Evolutionary conservation across 1,140 invertebrate genomes (phyloP), one percentile per base, ranked within the genome.

Genomic region (Spodoptera frugiperda): DNA sequence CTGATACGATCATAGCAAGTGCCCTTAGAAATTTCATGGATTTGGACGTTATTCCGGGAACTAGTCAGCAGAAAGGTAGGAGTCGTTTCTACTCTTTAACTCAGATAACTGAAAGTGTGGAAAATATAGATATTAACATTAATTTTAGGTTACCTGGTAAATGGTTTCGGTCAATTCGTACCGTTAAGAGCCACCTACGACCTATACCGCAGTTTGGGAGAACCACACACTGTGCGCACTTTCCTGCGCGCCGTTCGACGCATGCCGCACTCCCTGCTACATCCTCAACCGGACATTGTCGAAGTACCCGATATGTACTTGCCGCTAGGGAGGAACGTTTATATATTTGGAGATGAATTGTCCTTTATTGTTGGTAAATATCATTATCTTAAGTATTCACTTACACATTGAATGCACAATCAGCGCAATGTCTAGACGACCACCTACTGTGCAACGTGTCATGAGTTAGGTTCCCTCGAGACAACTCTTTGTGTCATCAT

Each of bases 1-100:
- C 88, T 5, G 89, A 91, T 73, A 92, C 95, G 39, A 93, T 93
- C 78, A 79, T 95, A 19, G 91, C 94, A 19, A 85, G 79, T 63
- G 91, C 94, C 49, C 94, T 96, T 65, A 87, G 93, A 82, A 87
- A 79, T 65, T 95, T 96, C 77, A 92, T 96, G 80, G 85, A 93
- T 33, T 82, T 89, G 2, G 90, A 92, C 75, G 78, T 95, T 76
- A 91, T 94, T 73, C 90, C 91, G 5, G 89, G 91, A 55, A 77
- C 79, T 65, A 88, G 86, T 57, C 85, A 88, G 53, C 88, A 85
- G 78, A 87, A 82, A 87, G 94, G 95, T 95, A 84, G 55, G 53
- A 30, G 14, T 51, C 15, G 12, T 4, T 51, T n/a, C 15, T n/a
- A 14, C 2, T 51, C 4, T 49, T 5, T n/a, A n/a, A 25, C 25